These are phyloP conservation scores for Ariopsis seemanni DNA, from an alignment of 2,113 vertebrate species.

Conservation along the genomic window DNA sequence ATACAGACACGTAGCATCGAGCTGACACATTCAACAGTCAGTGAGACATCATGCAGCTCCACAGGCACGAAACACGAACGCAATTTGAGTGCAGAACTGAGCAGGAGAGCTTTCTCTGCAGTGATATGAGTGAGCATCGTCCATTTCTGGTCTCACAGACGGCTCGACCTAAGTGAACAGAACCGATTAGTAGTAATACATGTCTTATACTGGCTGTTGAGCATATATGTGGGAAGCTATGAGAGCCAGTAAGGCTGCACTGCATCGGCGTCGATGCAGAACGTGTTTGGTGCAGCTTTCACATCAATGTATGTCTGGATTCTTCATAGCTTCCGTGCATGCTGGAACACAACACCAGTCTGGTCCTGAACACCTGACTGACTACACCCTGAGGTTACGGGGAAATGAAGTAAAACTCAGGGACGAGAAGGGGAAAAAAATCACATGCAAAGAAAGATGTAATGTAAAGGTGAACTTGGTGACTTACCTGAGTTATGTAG, in stretches of 20 bases:
- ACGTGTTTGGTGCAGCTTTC: conserved; percentile 29
- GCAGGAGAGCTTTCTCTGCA: conserved; percentile 15
- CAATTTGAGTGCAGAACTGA: conserved; percentile 9
- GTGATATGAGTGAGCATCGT: conserved; percentile 2
- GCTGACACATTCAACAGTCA: conserved; percentile 18
- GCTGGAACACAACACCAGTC: conserved; percentile 5
- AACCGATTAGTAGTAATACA: conserved; percentile 12
- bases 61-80: not conserved
- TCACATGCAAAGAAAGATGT: not conserved
- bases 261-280: conserved; percentile 43
- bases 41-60: conserved; percentile 12
- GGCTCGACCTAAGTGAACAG: not conserved
- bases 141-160: not conserved
- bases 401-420: not conserved
- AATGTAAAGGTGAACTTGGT: conserved; percentile 16
- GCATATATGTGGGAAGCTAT: conserved; percentile 43
- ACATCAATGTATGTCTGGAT: conserved; percentile 15
- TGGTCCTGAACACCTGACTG: not conserved
- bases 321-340: not conserved
- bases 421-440: not conserved
- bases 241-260: conserved; percentile 28
- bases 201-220: conserved; percentile 26
- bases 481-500: conserved; percentile 41
- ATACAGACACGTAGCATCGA: not conserved
- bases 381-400: conserved; percentile 7